These are phyloP conservation scores for Prionace glauca DNA, from an alignment of 2,797 vertebrate genomes.

Conservation along the genomic window DNA sequence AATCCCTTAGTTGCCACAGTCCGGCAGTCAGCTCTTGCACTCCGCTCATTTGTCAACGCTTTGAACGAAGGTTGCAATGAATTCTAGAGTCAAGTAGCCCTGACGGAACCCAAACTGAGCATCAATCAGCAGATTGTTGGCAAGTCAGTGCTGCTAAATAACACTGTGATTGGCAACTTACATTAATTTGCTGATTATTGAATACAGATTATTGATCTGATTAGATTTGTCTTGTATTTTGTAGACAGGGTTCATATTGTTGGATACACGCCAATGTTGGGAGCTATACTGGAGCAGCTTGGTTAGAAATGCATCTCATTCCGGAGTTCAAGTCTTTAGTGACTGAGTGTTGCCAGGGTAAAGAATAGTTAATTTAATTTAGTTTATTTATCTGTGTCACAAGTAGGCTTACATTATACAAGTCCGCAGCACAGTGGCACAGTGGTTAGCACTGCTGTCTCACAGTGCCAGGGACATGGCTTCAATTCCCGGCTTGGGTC, in stretches of 20 bases:
- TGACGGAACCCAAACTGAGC: background rate
- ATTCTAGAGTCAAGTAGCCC: background rate
- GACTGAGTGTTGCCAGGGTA: background rate
- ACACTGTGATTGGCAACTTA: background rate
- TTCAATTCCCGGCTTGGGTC: no score
- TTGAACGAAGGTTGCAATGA: background rate
- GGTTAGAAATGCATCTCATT: no score
- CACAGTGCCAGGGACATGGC: no score
- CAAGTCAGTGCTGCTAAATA: background rate
- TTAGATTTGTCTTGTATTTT: background rate
- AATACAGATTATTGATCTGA: background rate
- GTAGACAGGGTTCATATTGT: background rate
- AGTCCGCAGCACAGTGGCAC: no score
- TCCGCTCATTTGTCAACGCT: background rate
- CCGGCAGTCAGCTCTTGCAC: background rate
- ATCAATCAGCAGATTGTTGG: background rate
- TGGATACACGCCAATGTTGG: background rate
- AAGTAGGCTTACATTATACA: no score
- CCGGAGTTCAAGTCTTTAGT: background rate
- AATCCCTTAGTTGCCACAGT: no score
- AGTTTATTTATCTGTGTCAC: no score
- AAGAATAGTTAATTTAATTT: no score
- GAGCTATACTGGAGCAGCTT: background rate
- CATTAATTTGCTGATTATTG: background rate
- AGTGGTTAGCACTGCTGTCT: no score